Evolutionary conservation across 2,113 vertebrate genomes (phyloP).

Genomic region (Peromyscus leucopus): DNA sequence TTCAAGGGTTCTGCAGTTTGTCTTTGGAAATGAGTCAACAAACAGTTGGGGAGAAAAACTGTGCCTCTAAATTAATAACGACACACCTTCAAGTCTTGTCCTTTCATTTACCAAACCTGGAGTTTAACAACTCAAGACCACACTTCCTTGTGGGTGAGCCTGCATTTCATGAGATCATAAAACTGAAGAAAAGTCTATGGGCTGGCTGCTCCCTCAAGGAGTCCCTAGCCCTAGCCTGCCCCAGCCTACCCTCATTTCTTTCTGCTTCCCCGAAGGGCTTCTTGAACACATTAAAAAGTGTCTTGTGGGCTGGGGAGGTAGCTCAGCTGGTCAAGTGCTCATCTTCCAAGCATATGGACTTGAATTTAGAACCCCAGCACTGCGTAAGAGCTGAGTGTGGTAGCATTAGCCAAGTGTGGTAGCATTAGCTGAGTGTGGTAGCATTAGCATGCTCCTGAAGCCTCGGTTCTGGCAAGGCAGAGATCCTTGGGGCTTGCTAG

Average conservation of each 20-base stretch:
- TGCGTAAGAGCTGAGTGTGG: background rate
- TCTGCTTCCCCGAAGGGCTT: background rate
- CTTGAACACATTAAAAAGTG: background rate
- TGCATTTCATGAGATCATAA: conserved; percentile 61
- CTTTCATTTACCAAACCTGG: conserved; percentile 38
- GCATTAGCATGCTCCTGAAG: background rate
- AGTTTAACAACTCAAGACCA: conserved; percentile 59
- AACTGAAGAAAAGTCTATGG: conserved; percentile 51
- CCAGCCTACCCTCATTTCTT: background rate
- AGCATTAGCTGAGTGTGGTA: too few species aligned
- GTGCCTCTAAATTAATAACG: conserved; percentile 35
- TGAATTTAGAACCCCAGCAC: background rate
- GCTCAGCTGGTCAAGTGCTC: background rate
- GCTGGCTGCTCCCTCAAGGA: background rate
- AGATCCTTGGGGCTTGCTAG: background rate
- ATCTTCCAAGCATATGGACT: background rate
- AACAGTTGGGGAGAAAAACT: background rate
- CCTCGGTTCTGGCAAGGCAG: background rate
- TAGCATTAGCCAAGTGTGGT: too few species aligned
- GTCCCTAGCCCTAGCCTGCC: background rate
- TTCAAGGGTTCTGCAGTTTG: conserved; percentile 45
- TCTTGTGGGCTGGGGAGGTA: background rate
- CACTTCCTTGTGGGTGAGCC: conserved; percentile 51
- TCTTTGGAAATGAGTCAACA: conserved; percentile 72
- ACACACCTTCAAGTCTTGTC: conserved; percentile 30